Evolutionary conservation across 1,140 invertebrate species (phyloP).

Genomic region (Diuraphis noxia): DNA sequence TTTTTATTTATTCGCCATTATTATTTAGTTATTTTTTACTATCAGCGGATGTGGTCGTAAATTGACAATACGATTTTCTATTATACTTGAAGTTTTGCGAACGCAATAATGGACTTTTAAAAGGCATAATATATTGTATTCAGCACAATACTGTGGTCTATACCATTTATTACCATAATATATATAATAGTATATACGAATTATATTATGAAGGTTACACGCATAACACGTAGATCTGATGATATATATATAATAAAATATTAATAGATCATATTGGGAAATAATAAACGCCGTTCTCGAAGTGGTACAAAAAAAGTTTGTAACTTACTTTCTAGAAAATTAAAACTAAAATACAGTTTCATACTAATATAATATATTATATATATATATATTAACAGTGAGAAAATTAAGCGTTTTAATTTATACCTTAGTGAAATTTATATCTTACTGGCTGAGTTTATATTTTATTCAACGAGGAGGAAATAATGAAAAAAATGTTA

Average conservation of each 20-base stretch:
- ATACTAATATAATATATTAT: neutral
- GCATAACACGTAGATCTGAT: no score
- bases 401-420: slow-evolving; percentile 16
- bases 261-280: neutral
- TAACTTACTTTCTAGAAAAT: neutral
- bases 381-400: neutral
- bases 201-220: neutral
- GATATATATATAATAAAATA: no score
- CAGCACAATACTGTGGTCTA: neutral
- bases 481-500: neutral
- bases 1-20: neutral
- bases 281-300: neutral
- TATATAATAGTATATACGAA: no score
- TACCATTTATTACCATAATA: neutral
- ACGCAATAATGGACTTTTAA: neutral
- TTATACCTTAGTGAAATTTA: neutral
- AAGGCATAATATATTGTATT: neutral
- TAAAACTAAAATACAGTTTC: neutral
- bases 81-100: neutral
- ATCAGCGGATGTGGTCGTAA: neutral
- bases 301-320: neutral
- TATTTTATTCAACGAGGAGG: neutral
- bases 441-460: neutral
- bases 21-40: neutral
- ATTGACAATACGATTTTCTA: neutral